Percentiles rank a stretch among this genome's conserved stretches.
phyloP scores from a whole-genome alignment of 2,797 vertebrate genomes.

The Micropoecilia bifurca region DNA sequence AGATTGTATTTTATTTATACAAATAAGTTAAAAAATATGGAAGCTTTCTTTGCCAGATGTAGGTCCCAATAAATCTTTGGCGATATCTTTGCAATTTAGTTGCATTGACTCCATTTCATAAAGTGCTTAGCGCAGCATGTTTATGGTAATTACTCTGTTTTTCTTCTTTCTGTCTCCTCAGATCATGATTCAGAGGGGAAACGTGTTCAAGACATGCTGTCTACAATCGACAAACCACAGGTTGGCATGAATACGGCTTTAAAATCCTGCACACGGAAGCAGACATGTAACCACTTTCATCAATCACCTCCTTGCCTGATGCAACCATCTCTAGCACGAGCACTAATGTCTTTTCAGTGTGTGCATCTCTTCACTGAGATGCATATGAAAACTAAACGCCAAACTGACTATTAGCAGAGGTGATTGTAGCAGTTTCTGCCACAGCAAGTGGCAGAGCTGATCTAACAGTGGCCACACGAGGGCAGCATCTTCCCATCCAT shows the following conservation, averaged over 20 bases:
- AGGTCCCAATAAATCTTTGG: neutral
- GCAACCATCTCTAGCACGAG: slow-evolving; percentile 30
- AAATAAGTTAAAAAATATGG: neutral
- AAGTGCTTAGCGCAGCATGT: slow-evolving; percentile 1
- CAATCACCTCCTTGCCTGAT: slow-evolving; percentile 38
- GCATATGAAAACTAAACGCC: slow-evolving; percentile 26
- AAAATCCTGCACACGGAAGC: slow-evolving; percentile 14
- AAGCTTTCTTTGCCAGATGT: neutral
- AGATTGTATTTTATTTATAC: too few species aligned
- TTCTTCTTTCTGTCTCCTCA: slow-evolving; percentile 66
- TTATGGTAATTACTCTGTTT: slow-evolving; percentile 33
- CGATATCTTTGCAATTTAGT: neutral
- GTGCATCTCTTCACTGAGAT: slow-evolving; percentile 32
- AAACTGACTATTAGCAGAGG: neutral
- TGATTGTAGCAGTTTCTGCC: neutral
- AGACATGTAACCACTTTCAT: slow-evolving; percentile 36
- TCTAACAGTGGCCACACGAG: slow-evolving; percentile 62
- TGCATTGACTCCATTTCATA: neutral
- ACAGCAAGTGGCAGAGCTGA: neutral
- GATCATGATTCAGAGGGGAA: slow-evolving; percentile 96
- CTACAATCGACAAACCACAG: slow-evolving; percentile 96
- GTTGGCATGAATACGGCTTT: slow-evolving; percentile 77
- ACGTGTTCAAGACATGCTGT: slow-evolving; percentile 94
- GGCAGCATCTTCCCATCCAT: slow-evolving; percentile 60
- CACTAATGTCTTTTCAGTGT: slow-evolving; percentile 34